phyloP scores from a whole-genome alignment of 1,140 invertebrate species.

The Ctenoplectra terminalis region DNA sequence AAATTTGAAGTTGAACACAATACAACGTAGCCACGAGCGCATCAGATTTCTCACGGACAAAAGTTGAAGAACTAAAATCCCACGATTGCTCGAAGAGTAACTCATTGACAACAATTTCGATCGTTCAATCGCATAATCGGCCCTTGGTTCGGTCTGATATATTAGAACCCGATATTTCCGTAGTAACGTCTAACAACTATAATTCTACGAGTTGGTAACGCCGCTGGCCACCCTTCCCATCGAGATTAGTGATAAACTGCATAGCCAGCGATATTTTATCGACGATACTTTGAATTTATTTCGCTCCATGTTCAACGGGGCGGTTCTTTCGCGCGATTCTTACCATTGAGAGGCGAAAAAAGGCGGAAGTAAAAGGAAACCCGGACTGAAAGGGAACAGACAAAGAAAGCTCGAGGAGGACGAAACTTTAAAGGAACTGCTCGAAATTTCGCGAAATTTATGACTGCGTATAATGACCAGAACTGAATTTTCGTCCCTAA shows the following conservation, averaged over 20 bases:
- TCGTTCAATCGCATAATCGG: background rate
- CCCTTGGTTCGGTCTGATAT: background rate
- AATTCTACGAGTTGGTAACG: background rate
- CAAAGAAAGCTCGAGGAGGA: background rate
- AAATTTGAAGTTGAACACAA: no score
- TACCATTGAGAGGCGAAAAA: background rate
- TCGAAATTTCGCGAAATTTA: slow-evolving; percentile 29
- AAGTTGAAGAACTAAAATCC: no score
- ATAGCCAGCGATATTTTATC: background rate
- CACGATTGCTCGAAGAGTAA: no score
- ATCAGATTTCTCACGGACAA: no score
- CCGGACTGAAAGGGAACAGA: background rate
- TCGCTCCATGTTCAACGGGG: background rate
- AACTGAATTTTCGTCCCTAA: slow-evolving; percentile 8
- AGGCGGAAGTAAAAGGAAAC: background rate
- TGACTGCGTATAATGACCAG: slow-evolving; percentile 21
- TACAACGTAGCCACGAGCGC: no score
- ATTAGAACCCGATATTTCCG: slow-evolving; percentile 17
- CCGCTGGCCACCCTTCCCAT: background rate
- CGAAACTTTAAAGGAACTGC: slow-evolving; percentile 20
- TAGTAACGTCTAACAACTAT: background rate
- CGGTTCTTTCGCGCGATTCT: background rate
- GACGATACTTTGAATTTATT: slow-evolving; percentile 17
- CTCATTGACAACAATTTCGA: background rate
- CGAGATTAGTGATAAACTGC: slow-evolving; percentile 19